These are phyloP conservation scores for Loxodonta africana DNA, from an alignment of 2,113 vertebrate species.

Conservation along the genomic window DNA sequence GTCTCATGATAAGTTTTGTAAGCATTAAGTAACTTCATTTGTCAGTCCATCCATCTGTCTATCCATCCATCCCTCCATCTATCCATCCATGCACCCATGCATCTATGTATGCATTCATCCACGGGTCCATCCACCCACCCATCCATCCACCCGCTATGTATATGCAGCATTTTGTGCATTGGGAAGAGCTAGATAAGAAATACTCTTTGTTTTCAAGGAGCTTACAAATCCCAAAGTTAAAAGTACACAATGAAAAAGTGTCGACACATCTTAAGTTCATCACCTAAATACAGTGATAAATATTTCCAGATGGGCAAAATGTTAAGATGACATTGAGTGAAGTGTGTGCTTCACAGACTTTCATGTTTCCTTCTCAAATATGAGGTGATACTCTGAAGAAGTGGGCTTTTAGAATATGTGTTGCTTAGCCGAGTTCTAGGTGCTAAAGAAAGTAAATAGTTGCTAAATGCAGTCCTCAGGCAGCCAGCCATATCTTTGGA, in stretches of 20 bases:
- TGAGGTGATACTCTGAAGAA: background rate
- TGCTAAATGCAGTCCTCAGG: background rate
- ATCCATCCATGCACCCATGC: background rate
- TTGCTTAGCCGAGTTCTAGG: background rate
- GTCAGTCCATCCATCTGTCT: background rate
- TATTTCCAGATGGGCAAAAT: background rate
- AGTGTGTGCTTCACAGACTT: background rate
- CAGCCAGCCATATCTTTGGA: background rate
- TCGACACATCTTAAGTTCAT: background rate
- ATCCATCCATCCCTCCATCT: background rate
- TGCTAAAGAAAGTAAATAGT: background rate
- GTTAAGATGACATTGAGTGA: background rate
- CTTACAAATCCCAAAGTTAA: background rate
- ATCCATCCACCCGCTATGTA: background rate
- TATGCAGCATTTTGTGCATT: background rate
- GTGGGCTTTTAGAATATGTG: background rate
- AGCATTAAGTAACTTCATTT: background rate
- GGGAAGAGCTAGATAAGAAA: background rate
- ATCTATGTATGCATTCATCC: background rate
- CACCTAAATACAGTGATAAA: background rate
- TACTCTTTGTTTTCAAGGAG: background rate
- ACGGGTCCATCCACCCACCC: background rate
- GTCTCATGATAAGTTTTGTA: background rate
- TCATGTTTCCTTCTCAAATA: background rate
- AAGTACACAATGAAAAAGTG: background rate